phyloP scores from a whole-genome alignment of 2,888 invertebrate genomes.

The Cosmopolites sordidus region DNA sequence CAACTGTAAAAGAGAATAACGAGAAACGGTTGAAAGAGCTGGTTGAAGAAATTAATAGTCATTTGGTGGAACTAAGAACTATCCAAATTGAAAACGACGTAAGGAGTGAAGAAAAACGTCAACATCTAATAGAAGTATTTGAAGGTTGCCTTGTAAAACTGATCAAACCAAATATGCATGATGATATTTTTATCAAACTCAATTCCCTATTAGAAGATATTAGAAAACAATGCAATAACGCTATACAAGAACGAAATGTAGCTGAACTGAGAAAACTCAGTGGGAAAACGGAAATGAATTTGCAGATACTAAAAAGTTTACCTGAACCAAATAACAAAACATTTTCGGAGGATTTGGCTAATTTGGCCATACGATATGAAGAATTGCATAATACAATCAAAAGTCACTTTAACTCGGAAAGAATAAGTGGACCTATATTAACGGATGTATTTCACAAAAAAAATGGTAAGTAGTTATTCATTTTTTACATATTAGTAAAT shows the following conservation, averaged over 20 bases:
- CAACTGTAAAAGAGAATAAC: slow-evolving; percentile 21
- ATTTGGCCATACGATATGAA: slow-evolving; percentile 8
- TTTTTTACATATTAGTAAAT: too few species aligned
- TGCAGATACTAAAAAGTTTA: slow-evolving; percentile 18
- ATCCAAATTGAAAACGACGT: slow-evolving; percentile 9
- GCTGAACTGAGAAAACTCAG: slow-evolving; percentile 11
- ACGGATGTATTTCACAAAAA: background rate
- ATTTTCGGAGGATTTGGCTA: background rate
- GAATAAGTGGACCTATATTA: slow-evolving; percentile 9
- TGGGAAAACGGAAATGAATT: slow-evolving; percentile 18
- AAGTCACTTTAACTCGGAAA: background rate
- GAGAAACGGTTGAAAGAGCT: slow-evolving; percentile 19
- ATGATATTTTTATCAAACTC: slow-evolving; percentile 5
- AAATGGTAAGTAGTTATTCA: background rate
- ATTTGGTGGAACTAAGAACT: slow-evolving; percentile 16
- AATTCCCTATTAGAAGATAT: slow-evolving; percentile 12
- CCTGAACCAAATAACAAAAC: slow-evolving; percentile 16
- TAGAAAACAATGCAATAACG: slow-evolving; percentile 6
- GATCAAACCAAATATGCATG: slow-evolving; percentile 2
- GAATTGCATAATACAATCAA: slow-evolving; percentile 7
- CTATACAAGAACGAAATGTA: slow-evolving; percentile 12
- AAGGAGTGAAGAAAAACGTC: slow-evolving; percentile 13
- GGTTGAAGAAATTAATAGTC: slow-evolving; percentile 24
- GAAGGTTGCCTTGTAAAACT: slow-evolving; percentile 21
- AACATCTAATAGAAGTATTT: slow-evolving; percentile 15